Base-by-base conservation (phyloP, 2,113 vertebrate species). In the Periophthalmodon schlosseri region DNA sequence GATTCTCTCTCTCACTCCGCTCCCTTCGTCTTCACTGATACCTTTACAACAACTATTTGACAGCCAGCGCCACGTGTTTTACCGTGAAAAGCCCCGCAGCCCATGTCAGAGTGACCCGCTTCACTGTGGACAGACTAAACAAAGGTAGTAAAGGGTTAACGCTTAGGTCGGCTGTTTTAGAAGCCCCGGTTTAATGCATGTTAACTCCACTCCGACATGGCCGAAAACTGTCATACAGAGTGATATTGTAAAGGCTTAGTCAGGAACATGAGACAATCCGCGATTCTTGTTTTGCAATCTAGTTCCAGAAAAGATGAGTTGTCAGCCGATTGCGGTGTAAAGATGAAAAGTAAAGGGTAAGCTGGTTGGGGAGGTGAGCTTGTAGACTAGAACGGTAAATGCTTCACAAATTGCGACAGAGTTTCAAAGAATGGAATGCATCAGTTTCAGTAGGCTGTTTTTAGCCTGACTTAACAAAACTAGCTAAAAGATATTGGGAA, bases 121-220 rank as follows among this genome's bases (percentile, higher is more conserved):
- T 63, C 60, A 7, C 58, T 46, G 23, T 11, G 23, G 46, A 60
- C 21, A 16, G 63, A 52, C 75, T 3, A 54, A 63, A 50, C 7
- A 0, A 58, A 54, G 39, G 63, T 70, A 65, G 63, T 2, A 58
- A 68, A 11, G 5, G 67, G 85, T 86, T 86, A 82, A 87, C 74
- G 85, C 87, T 86, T 82, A 87, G 77, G 74, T 69, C 52, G 77
- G 72, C 72, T 3, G 86, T 89, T 83, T 79, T 75, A 68, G 34
- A 69, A 80, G 77, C 77, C 72, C 70, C 68, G 3, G 69, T 86
- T 80, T 86, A 84, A 87, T 77, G 60, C 69, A 39, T 69, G 86
- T 79, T 63, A 86, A 83, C 78, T 80, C 78, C 47, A 70, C 78
- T 78, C 7, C 52, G 66, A 80, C 73, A 11, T 60, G 79, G 70